Percentiles rank a stretch among this genome's conserved stretches.
phyloP scores from a whole-genome alignment of 1,140 invertebrate genomes.

The Glossosoma conforme region DNA sequence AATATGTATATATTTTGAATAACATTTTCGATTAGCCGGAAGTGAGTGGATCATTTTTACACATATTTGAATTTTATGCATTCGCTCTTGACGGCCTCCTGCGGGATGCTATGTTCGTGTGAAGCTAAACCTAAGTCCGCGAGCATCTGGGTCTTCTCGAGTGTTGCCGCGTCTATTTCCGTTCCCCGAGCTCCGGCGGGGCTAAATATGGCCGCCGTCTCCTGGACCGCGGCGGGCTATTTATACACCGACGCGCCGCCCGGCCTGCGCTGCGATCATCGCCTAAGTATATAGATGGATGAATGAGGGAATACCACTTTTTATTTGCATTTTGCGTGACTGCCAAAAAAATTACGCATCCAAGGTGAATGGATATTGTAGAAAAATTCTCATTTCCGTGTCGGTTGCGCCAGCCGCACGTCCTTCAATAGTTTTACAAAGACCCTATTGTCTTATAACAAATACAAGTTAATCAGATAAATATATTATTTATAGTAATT shows the following conservation, averaged over 20 bases:
- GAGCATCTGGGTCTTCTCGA: constrained; percentile 24
- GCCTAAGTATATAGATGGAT: constrained; percentile 22
- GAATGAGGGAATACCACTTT: constrained; percentile 16
- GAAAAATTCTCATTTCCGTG: background rate
- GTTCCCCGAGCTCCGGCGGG: constrained; percentile 5
- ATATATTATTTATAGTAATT: too few relatives aligned
- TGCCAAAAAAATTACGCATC: constrained; percentile 17
- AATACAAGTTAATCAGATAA: too few relatives aligned
- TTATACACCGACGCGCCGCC: constrained; percentile 11
- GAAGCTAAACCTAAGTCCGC: constrained; percentile 5
- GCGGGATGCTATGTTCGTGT: constrained; percentile 8
- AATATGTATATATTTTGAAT: too few relatives aligned
- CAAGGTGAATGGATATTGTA: background rate
- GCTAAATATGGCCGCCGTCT: constrained; percentile 27
- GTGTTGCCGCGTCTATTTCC: constrained; percentile 26
- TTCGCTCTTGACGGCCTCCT: background rate
- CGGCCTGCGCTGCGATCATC: constrained; percentile 8
- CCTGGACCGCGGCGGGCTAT: constrained; percentile 11
- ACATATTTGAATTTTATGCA: too few relatives aligned
- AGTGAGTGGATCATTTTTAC: background rate
- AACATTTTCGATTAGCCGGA: background rate
- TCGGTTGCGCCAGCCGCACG: background rate
- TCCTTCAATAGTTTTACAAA: too few relatives aligned
- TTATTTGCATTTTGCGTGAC: constrained; percentile 12
- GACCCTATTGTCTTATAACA: too few relatives aligned